phyloP scores from a whole-genome alignment of 2,113 vertebrate species.

The Lepus europaeus region DNA sequence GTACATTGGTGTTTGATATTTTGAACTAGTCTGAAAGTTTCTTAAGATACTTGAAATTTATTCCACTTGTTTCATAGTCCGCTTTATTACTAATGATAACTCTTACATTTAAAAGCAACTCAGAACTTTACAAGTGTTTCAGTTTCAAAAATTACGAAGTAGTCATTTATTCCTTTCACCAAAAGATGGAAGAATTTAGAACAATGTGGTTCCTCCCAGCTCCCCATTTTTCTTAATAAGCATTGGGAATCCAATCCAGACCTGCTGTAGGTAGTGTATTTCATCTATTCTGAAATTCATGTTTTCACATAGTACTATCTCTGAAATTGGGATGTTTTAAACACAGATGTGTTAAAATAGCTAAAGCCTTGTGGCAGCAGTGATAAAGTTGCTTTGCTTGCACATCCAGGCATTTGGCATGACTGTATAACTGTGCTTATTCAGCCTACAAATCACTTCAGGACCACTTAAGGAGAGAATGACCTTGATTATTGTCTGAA shows the following conservation, averaged over 20 bases:
- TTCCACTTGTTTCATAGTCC: background rate
- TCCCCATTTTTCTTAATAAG: conserved; percentile 16
- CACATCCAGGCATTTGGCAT: background rate
- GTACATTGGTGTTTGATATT: background rate
- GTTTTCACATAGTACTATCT: background rate
- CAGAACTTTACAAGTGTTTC: conserved; percentile 8
- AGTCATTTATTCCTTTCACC: conserved; percentile 32
- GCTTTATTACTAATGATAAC: background rate
- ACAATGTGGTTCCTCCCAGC: background rate
- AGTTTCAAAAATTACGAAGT: conserved; percentile 29
- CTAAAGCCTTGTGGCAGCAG: background rate
- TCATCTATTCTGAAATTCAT: background rate
- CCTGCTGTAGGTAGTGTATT: background rate
- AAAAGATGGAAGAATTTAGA: background rate
- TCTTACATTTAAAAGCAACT: conserved; percentile 46
- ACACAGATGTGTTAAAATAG: background rate
- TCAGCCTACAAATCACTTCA: background rate
- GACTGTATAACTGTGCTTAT: background rate
- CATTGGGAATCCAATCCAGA: background rate
- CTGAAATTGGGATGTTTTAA: background rate
- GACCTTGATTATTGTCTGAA: conserved; percentile 21
- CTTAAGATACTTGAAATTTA: conserved; percentile 51
- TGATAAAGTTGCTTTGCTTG: background rate
- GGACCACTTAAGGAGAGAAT: background rate
- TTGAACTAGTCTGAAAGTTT: conserved; percentile 43